These are phyloP conservation scores for Agrilus biguttatus DNA, from an alignment of 2,888 invertebrate species.

Conservation along the genomic window DNA sequence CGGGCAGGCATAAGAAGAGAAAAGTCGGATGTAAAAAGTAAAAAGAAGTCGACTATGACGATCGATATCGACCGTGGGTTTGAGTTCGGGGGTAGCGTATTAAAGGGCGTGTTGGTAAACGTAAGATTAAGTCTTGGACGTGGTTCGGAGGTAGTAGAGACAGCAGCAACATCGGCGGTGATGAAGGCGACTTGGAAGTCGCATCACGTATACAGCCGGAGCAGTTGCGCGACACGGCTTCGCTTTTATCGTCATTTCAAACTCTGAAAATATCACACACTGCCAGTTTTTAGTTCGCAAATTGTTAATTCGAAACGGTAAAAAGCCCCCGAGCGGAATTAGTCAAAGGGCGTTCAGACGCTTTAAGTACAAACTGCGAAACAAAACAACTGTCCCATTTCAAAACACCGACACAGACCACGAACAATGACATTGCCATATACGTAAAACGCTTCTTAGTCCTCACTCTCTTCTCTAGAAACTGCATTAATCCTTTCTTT, in stretches of 20 bases:
- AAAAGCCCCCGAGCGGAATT: conserved; percentile 7
- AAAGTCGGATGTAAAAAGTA: not conserved
- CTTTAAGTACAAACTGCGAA: too few relatives aligned
- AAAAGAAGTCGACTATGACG: conserved; percentile 6
- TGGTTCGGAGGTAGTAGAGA: conserved; percentile 15
- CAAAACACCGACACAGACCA: conserved; percentile 2
- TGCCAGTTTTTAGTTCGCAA: conserved; percentile 24
- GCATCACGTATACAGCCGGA: conserved; percentile 22
- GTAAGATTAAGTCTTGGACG: conserved; percentile 29
- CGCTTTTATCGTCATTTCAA: conserved; percentile 30
- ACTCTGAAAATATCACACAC: conserved; percentile 28
- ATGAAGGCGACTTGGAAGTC: conserved; percentile 19
- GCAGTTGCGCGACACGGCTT: conserved; percentile 28
- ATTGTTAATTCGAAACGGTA: conserved; percentile 15
- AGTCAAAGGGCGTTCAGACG: too few relatives aligned
- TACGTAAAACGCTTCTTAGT: not conserved
- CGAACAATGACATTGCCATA: not conserved
- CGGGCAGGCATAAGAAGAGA: not conserved
- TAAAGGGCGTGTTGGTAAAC: conserved; percentile 16
- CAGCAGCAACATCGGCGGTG: conserved; percentile 7
- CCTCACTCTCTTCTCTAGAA: too few relatives aligned
- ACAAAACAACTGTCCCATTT: too few relatives aligned
- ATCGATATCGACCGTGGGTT: conserved; percentile 12
- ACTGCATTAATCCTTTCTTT: too few relatives aligned
- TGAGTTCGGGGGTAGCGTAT: too few relatives aligned